A percentile compares a stretch with the other conserved stretches of the same genome.
phyloP scores from a whole-genome alignment of 2,888 invertebrate species.

The Stegophylla sp. region DNA sequence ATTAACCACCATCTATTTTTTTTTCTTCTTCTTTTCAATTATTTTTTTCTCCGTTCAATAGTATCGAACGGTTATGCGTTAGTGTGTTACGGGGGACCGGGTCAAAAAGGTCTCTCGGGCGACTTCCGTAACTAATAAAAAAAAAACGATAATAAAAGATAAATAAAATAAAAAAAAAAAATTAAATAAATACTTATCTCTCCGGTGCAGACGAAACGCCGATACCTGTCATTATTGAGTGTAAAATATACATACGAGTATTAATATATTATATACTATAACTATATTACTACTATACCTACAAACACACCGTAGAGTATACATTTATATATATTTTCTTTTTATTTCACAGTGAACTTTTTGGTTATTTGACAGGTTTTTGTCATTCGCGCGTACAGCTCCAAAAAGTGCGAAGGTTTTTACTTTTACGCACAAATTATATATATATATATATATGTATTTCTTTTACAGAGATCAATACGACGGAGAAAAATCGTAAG shows the following conservation, averaged over 20 bases:
- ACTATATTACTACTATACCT: no score
- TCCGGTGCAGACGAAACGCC: neutral
- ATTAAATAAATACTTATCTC: conserved; percentile 27
- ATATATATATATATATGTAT: neutral
- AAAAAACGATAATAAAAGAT: neutral
- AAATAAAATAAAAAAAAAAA: neutral
- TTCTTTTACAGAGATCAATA: conserved; percentile 7
- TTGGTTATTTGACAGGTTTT: conserved; percentile 22
- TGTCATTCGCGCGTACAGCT: conserved; percentile 10
- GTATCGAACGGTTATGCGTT: neutral
- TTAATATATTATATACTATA: no score
- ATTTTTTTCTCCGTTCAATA: conserved; percentile 19
- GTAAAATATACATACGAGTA: no score
- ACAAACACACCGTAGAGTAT: no score
- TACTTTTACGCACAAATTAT: neutral
- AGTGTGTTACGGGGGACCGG: neutral
- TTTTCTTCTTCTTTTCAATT: neutral
- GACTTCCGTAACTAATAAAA: conserved; percentile 2
- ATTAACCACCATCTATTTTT: no score
- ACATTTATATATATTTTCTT: no score
- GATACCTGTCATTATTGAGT: no score
- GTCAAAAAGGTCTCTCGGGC: conserved; percentile 27
- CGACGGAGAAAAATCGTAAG: neutral
- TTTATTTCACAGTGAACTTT: conserved; percentile 25
- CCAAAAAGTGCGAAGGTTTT: neutral